Evolutionary conservation across 2,888 invertebrate genomes (phyloP).

Genomic region (Xanthostigma xanthostigma): DNA sequence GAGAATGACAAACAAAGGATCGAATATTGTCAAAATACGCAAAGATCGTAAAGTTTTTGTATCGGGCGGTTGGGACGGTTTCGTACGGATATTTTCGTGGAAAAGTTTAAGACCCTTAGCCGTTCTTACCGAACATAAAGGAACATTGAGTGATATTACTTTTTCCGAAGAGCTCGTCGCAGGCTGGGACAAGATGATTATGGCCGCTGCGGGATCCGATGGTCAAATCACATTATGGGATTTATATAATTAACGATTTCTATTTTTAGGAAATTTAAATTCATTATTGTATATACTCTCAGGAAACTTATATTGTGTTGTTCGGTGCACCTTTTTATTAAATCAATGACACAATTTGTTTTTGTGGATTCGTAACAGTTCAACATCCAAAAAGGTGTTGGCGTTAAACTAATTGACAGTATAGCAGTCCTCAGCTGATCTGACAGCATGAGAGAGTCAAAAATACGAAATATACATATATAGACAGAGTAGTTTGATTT

Average conservation of each 20-base stretch:
- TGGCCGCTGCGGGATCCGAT: slow-evolving; percentile 63
- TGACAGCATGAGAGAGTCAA: too few species aligned
- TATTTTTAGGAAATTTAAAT: slow-evolving; percentile 1
- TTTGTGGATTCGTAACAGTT: too few species aligned
- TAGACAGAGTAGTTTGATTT: too few species aligned
- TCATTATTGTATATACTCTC: too few species aligned
- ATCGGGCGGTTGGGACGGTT: slow-evolving; percentile 63
- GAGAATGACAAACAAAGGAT: slow-evolving; percentile 56
- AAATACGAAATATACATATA: too few species aligned
- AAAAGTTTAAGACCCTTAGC: slow-evolving; percentile 56
- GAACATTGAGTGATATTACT: slow-evolving; percentile 53
- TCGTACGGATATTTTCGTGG: slow-evolving; percentile 63
- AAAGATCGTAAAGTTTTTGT: slow-evolving; percentile 57
- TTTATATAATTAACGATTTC: slow-evolving; percentile 46
- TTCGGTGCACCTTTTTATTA: too few species aligned
- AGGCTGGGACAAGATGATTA: slow-evolving; percentile 57
- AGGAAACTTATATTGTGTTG: too few species aligned
- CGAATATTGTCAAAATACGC: slow-evolving; percentile 50
- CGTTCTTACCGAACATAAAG: slow-evolving; percentile 57
- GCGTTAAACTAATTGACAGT: too few species aligned
- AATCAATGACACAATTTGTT: too few species aligned
- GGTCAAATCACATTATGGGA: slow-evolving; percentile 67
- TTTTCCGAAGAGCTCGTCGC: slow-evolving; percentile 50
- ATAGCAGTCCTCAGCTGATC: too few species aligned
- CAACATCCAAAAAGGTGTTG: too few species aligned